Base-by-base conservation (phyloP, 2,113 vertebrate genomes). In the Anser brachyrhynchus region DNA sequence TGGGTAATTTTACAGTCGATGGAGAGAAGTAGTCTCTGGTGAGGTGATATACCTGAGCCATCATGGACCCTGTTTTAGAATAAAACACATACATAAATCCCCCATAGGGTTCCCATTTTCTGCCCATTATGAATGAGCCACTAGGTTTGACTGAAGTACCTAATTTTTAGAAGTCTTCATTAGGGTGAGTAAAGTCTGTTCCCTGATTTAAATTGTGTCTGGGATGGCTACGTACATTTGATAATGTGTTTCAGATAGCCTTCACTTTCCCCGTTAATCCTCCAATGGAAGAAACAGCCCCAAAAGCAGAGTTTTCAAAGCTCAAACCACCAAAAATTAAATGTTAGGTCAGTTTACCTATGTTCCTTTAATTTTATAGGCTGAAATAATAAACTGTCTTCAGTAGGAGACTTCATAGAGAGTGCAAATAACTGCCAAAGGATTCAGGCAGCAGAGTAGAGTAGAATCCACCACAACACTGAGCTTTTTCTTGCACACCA, bases 361-460 rank as follows among this genome's bases (percentile, higher is more conserved):
- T 23, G 23, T 25, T 8, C 13, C 11, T 70, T 72, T 70, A 11
- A 20, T 84, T 87, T 21, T 43, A 9, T 5, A 39, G 35, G 20
- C 33, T 77, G 59, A 91, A 89, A 61, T 31, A 61, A 83, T 39
- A 70, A 80, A 62, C 19, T 62, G 4, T 10, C 35, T 82, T 65
- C n/a, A 69, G 20, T 9, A 73, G 72, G 5, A 69, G 5, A 37
- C 22, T 66, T 8, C 35, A 46, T 3, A 23, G 21, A n/a, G 3
- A 73, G 3, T 0, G 2, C 22, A n/a, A 65, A 69, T 11, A 5
- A 11, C 1, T 46, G 31, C 26, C 74, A 7, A 14, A 46, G 25
- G 12, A 76, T 65, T 80, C 64, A 46, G 13, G 16, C 3, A 13
- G 23, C 31, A 76, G 46, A 46, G 28, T 13, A 1, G 9, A 62